Evolutionary conservation across 2,113 vertebrate genomes (phyloP).

Genomic region (Zosterops borbonicus): DNA sequence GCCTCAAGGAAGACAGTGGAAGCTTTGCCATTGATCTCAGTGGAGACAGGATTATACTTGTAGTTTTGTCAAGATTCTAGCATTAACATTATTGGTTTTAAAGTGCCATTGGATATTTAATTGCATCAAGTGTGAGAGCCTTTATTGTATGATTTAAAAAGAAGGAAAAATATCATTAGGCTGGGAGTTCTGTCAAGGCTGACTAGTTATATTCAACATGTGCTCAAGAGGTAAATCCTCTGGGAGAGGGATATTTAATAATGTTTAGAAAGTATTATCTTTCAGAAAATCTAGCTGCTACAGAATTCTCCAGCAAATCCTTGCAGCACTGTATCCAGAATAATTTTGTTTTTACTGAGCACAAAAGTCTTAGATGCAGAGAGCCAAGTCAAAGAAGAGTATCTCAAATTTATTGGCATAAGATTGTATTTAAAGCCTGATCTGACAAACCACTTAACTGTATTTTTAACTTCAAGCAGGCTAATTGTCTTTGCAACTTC

Average conservation of each 20-base stretch:
- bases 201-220: neutral
- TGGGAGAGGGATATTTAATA: neutral
- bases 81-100: neutral
- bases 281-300: slow-evolving; percentile 15
- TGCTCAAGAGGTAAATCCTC: neutral
- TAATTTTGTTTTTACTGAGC: neutral
- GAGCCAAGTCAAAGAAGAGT: neutral
- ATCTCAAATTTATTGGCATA: neutral
- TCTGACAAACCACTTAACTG: slow-evolving; percentile 7
- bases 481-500: slow-evolving; percentile 21
- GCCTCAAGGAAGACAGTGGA: neutral
- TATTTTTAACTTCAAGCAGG: neutral
- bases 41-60: neutral
- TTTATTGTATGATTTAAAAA: neutral
- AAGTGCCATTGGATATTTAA: slow-evolving; percentile 1
- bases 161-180: neutral
- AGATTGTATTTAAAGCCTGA: neutral
- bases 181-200: neutral
- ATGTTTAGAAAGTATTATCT: slow-evolving; percentile 7
- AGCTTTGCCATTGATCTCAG: neutral
- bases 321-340: neutral
- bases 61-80: neutral
- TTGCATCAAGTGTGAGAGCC: neutral
- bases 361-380: neutral
- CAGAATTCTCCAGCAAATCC: neutral